Conservation (phyloP, 2,797 vertebrate genomes). For the Pempheris klunzingeri region DNA sequence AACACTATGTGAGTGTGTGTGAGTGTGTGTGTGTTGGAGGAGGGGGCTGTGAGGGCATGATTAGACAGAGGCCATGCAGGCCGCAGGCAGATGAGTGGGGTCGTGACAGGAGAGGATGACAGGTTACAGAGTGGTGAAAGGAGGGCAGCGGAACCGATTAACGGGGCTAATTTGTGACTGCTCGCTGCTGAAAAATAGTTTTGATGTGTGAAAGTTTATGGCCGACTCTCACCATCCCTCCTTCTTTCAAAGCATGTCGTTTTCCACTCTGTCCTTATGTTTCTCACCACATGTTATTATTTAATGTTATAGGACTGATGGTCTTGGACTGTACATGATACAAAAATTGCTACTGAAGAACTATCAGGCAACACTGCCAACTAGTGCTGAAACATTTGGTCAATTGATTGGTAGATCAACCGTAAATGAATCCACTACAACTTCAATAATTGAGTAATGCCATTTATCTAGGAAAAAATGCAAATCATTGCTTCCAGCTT, state of each 20-base stretch:
- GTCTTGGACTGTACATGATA: neutral
- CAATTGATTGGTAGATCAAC: neutral
- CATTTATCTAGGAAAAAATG: neutral
- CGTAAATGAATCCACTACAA: neutral
- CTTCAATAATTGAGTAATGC: conserved; percentile 1
- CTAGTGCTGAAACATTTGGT: conserved; percentile 21
- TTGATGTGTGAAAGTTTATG: conserved; percentile 72
- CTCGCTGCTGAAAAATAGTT: conserved; percentile 52
- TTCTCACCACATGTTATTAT: conserved; percentile 24
- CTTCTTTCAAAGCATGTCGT: conserved; percentile 49
- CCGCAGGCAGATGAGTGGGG: conserved; percentile 73
- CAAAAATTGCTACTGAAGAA: neutral
- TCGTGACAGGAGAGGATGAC: conserved; percentile 77
- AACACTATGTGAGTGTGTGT: conserved; percentile 62
- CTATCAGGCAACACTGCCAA: conserved; percentile 30
- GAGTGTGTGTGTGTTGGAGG: conserved; percentile 49
- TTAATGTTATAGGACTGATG: conserved; percentile 2
- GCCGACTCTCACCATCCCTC: conserved; percentile 51
- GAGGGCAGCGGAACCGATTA: conserved; percentile 71
- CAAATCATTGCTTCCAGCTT: neutral
- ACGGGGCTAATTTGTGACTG: conserved; percentile 69
- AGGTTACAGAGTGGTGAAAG: conserved; percentile 75
- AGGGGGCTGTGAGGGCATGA: conserved; percentile 70
- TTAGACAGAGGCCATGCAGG: conserved; percentile 63
- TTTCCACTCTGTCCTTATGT: conserved; percentile 53